Evolutionary conservation across 2,888 invertebrate species (phyloP).

Genomic region (Uloborus plumipes): DNA sequence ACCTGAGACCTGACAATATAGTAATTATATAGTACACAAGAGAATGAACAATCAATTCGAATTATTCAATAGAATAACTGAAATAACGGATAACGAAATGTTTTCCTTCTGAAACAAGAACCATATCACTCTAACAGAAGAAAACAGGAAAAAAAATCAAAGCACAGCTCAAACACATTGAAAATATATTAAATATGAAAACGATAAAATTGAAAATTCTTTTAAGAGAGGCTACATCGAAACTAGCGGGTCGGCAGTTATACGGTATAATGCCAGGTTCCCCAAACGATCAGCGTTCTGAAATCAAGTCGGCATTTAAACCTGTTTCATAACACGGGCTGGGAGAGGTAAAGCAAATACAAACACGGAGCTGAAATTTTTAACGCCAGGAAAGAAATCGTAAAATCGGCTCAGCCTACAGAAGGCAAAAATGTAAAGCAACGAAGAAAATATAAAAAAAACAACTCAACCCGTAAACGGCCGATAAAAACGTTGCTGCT

Average conservation of each 20-base stretch:
- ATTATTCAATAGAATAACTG: no score
- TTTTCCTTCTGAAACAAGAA: no score
- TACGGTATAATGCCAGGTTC: slow-evolving; percentile 2
- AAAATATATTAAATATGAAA: slow-evolving; percentile 55
- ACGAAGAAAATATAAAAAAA: slow-evolving; percentile 19
- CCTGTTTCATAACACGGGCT: slow-evolving; percentile 27
- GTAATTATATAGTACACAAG: no score
- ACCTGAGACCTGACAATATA: no score
- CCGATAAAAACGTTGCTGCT: slow-evolving; percentile 52
- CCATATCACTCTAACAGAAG: no score
- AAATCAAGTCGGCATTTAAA: slow-evolving; percentile 63
- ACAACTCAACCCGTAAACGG: slow-evolving; percentile 55
- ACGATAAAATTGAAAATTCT: slow-evolving; percentile 46
- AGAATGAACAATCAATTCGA: no score
- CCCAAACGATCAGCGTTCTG: slow-evolving; percentile 29
- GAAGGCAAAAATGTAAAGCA: slow-evolving; percentile 48
- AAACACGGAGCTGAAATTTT: slow-evolving; percentile 22
- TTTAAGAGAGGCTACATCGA: slow-evolving; percentile 3
- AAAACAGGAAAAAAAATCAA: background rate
- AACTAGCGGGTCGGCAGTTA: slow-evolving; percentile 20
- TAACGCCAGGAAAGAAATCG: slow-evolving; percentile 46
- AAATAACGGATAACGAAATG: no score
- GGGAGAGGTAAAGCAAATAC: slow-evolving; percentile 40
- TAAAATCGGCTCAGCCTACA: slow-evolving; percentile 35
- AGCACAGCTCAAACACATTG: no score